These are phyloP conservation scores for Myotis davidii DNA, from an alignment of 2,113 vertebrate species.

Conservation along the genomic window DNA sequence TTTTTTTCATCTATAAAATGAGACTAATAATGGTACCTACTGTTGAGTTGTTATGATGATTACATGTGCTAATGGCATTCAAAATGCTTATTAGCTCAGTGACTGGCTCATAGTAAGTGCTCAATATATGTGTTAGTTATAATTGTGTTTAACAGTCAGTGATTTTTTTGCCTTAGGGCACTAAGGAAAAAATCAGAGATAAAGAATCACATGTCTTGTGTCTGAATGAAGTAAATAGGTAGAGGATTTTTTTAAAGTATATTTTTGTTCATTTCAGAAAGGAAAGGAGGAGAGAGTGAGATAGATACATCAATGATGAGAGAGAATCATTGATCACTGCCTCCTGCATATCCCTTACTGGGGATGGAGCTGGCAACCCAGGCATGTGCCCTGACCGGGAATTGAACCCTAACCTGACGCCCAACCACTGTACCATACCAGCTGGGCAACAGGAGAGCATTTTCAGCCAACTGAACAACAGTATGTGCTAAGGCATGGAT, in stretches of 20 bases:
- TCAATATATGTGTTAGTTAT: conserved; percentile 13
- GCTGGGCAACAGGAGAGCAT: neutral
- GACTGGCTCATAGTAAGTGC: neutral
- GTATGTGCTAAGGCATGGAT: neutral
- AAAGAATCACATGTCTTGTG: neutral
- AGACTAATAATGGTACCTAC: neutral
- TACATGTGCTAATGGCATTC: neutral
- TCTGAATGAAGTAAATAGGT: conserved; percentile 16
- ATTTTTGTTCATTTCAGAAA: no score
- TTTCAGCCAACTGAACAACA: conserved; percentile 33
- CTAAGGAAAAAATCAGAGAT: conserved; percentile 42
- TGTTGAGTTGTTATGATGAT: conserved; percentile 18
- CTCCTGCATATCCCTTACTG: no score
- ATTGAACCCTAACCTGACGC: no score
- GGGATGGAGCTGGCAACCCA: no score
- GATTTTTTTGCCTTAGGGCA: neutral
- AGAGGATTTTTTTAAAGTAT: neutral
- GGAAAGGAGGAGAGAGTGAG: no score
- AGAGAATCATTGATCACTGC: no score
- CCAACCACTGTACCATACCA: no score
- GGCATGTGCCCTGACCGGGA: no score
- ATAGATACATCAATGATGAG: no score
- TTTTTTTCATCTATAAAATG: conserved; percentile 49
- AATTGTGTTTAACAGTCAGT: conserved; percentile 29
- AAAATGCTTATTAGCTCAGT: conserved; percentile 43